Evolutionary conservation across 2,888 invertebrate genomes (phyloP), one percentile per base, ranked within the genome.

Genomic region (Eupelmus urozonus): DNA sequence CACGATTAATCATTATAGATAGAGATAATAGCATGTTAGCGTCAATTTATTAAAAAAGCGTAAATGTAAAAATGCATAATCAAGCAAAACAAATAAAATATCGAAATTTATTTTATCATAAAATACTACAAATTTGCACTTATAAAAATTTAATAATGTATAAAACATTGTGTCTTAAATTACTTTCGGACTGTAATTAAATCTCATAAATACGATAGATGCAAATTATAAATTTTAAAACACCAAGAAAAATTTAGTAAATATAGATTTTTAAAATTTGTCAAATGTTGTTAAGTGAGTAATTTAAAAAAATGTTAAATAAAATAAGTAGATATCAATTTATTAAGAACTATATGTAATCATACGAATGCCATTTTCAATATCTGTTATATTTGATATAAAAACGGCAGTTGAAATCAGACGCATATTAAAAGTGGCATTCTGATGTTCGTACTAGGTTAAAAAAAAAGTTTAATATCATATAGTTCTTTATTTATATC

Each of bases 321-420:
- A 49, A 45, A 45, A 45, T 13, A 45, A 45, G 4, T 49, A 49
- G 11, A 27, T 66, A 16, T 66, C n/a, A 18, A 27, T 71, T 16
- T 51, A n/a, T 49, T 49, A 0, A n/a, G 29, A 49, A 29, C n/a
- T 0, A 53, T 16, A 34, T 40, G 7, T 45, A 16, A 16, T 34
- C 20, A 18, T 25, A 40, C 29, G 62, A 72, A 63, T 72, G 79
- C 63, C 72, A 72, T 57, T 79, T 79, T 71, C 18, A 71, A 75
- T 66, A 67, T 71, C 51, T 63, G 66, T 55, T 79, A 79, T 79
- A 79, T 79, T 79, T 79, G 79, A 79, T 79, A 78, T 63, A 65
- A 63, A 67, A 55, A 66, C 3, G 65, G 34, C 29, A 71, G 23
- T 62, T 53, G 5, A 75, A 76, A 72, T 59, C 49, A 74, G 55